Evolutionary conservation across 2,113 vertebrate genomes (phyloP).

Genomic region (Amblyopsis rosae): DNA sequence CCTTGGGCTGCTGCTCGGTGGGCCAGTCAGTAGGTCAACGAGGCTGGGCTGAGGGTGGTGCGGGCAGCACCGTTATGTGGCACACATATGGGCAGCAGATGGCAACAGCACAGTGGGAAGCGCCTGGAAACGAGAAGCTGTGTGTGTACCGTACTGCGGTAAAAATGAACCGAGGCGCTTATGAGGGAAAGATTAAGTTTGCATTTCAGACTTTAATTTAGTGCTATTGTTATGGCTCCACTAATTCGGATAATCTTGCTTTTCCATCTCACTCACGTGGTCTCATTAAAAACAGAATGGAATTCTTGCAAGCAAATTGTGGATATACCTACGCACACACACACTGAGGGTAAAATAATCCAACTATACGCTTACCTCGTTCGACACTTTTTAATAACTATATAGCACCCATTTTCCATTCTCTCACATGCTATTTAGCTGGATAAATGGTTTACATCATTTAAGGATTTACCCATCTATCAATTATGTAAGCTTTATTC

Average conservation of each 20-base stretch:
- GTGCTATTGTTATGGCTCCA: constrained; percentile 17
- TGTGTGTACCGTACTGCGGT: constrained; percentile 12
- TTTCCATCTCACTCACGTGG: constrained; percentile 34
- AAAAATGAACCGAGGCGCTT: constrained; percentile 13
- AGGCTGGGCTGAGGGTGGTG: constrained; percentile 16
- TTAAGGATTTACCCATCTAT: too few relatives aligned
- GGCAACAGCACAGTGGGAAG: constrained; percentile 1
- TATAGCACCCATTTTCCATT: constrained; percentile 66
- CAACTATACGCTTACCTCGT: too few relatives aligned
- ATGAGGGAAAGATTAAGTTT: constrained; percentile 33
- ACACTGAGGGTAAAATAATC: background rate
- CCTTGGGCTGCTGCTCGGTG: background rate
- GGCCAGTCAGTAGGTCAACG: background rate
- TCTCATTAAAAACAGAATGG: constrained; percentile 23
- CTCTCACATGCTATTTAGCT: constrained; percentile 37
- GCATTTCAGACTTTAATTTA: constrained; percentile 30
- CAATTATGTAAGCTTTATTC: background rate
- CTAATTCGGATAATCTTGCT: constrained; percentile 33
- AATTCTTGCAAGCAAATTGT: background rate
- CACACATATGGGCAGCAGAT: constrained; percentile 15
- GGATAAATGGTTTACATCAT: constrained; percentile 12
- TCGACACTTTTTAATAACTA: too few relatives aligned
- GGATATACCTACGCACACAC: background rate
- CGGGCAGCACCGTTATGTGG: background rate
- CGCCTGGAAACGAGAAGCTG: background rate